Base-by-base conservation (phyloP, 2,797 vertebrate genomes). In the Geotrypetes seraphini region DNA sequence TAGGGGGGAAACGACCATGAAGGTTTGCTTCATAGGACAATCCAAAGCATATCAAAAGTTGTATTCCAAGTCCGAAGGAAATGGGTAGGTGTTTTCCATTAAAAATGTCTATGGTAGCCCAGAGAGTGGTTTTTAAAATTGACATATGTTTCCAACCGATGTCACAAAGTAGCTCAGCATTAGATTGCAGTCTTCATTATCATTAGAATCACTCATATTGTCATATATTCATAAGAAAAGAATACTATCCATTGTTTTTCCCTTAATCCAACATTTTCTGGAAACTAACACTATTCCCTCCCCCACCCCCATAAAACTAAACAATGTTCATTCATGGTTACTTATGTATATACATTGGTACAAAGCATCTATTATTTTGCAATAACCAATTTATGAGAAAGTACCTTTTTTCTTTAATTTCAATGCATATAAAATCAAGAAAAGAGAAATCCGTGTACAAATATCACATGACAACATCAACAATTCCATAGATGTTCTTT, bases 381-480 rank as follows among this genome's bases (percentile, higher is more conserved):
- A 36, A 24, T 36, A 16, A 12, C 10, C 16, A 6, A 9, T 11
- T 5, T n/a, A n/a, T n/a, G n/a, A n/a, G n/a, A 14, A 19, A 40
- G 6, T 19, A 31, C 26, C 25, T 32, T 23, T 31, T 23, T 2
- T n/a, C n/a, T 1, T 27, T n/a, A n/a, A 17, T 45, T 41, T 39
- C 55, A 63, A 65, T 64, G 60, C 68, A 63, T 74, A 83, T 67
- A 81, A 88, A 85, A 79, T 71, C 61, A 71, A 79, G 69, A 84
- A 86, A 79, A 78, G 62, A 73, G 85, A 60, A 63, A 66, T 67
- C n/a, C 67, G 83, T 90, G 83, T 96, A 97, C 90, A 96, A 90
- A 95, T 86, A 90, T 79, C 89, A 95, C 90, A 81, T 76, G 87
- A 93, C 86, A 81, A 92, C 88, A 89, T 81, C 82, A 75, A 81